These are phyloP conservation scores for Dendrolimus punctatus DNA, from an alignment of 1,140 invertebrate species.

Conservation along the genomic window DNA sequence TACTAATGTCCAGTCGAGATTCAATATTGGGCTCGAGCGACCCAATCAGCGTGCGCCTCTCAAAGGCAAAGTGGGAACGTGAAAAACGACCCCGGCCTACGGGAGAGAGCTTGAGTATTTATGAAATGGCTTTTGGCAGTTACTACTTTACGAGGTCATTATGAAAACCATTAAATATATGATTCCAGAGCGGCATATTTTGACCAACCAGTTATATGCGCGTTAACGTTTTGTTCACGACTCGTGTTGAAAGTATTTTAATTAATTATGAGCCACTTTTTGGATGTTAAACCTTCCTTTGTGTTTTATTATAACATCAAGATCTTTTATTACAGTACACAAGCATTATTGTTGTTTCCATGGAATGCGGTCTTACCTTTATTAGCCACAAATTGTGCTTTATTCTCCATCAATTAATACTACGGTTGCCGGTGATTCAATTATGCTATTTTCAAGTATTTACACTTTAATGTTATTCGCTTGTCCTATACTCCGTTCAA, in stretches of 20 bases:
- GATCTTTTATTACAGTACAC: conserved; percentile 19
- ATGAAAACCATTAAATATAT: conserved; percentile 63
- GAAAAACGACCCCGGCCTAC: conserved; percentile 18
- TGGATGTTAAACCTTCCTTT: conserved; percentile 36
- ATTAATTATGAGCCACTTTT: conserved; percentile 42
- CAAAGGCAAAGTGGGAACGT: background rate
- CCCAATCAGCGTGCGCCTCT: too few relatives aligned
- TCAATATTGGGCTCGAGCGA: too few relatives aligned
- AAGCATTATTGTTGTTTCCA: conserved; percentile 12
- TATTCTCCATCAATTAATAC: too few relatives aligned
- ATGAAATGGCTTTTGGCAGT: conserved; percentile 36
- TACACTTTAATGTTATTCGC: too few relatives aligned
- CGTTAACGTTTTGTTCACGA: conserved; percentile 62
- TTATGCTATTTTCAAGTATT: too few relatives aligned
- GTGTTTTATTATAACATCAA: conserved; percentile 46
- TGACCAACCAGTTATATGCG: conserved; percentile 55
- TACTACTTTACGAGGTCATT: conserved; percentile 65
- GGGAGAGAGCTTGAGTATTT: conserved; percentile 31
- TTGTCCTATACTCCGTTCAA: too few relatives aligned
- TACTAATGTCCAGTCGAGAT: background rate
- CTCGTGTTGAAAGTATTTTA: conserved; percentile 53
- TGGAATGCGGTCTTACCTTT: background rate
- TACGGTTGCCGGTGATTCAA: too few relatives aligned
- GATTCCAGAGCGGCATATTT: conserved; percentile 52
- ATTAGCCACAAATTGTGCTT: background rate